Conservation (phyloP, 2,888 invertebrate species). For the Rhamnusium bicolor region DNA sequence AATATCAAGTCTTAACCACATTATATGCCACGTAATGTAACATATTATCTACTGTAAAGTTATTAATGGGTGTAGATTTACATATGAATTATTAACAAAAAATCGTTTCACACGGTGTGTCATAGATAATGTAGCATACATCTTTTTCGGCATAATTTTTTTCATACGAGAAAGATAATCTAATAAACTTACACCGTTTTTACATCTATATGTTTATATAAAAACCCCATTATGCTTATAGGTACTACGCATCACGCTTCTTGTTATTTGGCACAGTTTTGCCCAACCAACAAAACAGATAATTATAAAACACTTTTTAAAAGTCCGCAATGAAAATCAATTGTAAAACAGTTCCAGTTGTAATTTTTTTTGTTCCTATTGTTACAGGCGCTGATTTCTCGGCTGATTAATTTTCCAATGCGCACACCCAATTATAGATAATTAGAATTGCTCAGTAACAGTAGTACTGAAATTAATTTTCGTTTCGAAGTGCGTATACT, state of each 20-base stretch:
- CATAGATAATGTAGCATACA: neutral
- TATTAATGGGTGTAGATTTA: too few relatives aligned
- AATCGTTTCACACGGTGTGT: too few relatives aligned
- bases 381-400: conserved; percentile 16
- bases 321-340: neutral
- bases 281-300: neutral
- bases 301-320: neutral
- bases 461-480: conserved; percentile 12
- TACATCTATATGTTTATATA: neutral
- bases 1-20: too few relatives aligned
- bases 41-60: too few relatives aligned
- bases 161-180: neutral
- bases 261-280: neutral
- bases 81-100: too few relatives aligned
- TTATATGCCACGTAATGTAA: too few relatives aligned
- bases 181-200: neutral
- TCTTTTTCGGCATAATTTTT: neutral
- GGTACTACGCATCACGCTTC: neutral
- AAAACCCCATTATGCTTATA: neutral
- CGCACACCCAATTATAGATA: conserved; percentile 10
- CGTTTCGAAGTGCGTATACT: conserved; percentile 12
- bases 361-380: neutral
- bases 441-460: conserved; percentile 1
- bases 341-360: neutral
- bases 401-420: conserved; percentile 18